Conservation (phyloP, 2,888 invertebrate genomes). For the Tryphoninae sp. region DNA sequence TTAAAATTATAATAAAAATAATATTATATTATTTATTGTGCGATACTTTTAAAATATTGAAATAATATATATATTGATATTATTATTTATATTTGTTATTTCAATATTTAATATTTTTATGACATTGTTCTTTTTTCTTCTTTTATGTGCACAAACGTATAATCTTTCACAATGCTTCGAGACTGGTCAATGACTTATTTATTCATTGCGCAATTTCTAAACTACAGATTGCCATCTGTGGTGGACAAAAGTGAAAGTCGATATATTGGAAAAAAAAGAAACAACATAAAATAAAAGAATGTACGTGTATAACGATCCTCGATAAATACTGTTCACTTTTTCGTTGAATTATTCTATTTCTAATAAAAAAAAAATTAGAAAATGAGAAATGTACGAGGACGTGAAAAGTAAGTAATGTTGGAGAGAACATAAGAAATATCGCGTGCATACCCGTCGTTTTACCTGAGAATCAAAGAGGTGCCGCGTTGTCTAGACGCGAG, state of each 20-base stretch:
- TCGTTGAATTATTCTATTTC: neutral
- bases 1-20: too few species aligned
- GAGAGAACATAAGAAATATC: neutral
- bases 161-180: conserved; percentile 31
- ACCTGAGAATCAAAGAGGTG: conserved; percentile 39
- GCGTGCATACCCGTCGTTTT: conserved; percentile 44
- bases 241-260: conserved; percentile 44
- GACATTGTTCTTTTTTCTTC: neutral
- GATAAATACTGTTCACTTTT: neutral
- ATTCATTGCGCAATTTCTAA: neutral
- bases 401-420: neutral
- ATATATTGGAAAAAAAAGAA: neutral
- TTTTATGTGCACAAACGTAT: neutral
- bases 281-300: neutral
- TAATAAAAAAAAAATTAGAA: neutral
- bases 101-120: neutral
- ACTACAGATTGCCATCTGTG: conserved; percentile 23
- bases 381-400: neutral
- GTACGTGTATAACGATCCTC: neutral
- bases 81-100: neutral
- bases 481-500: conserved; percentile 45
- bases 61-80: too few species aligned
- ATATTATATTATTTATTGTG: too few species aligned
- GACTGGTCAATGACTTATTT: neutral
- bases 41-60: too few species aligned